Evolutionary conservation across 2,113 vertebrate genomes (phyloP), one percentile per base, ranked within the genome.

Genomic region (Aix galericulata): DNA sequence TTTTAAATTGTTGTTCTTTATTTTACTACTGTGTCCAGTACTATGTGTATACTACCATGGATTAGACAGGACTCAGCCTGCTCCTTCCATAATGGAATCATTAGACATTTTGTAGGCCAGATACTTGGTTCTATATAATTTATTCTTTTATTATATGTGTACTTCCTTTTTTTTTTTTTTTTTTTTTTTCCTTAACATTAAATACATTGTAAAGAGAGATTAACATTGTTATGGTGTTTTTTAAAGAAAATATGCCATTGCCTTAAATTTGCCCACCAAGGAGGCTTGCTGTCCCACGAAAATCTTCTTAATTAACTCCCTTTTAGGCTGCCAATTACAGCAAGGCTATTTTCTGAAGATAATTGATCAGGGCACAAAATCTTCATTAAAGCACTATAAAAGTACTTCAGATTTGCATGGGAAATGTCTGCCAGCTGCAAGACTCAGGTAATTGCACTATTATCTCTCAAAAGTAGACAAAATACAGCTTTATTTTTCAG

Each of bases 331-430:
- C 74, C 86, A 91, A 69, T 92, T 94, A 55, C 44, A 58, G 50
- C 69, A 2, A 0, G 7, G 60, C 23, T 89, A 13, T 94, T 91
- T 94, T 86, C 86, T 82, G 58, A 63, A 90, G 29, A 86, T 83
- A 93, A 95, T 53, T 90, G 77, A 84, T 81, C 68, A 55, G n/a
- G 64, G 56, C 50, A 88, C 86, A 82, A 68, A 91, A 86, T 93
- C 90, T 95, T 95, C 73, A 68, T 88, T 94, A 95, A 95, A 89
- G 66, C 23, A 17, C 44, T 16, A 1, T 66, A 73, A 89, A 53
- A 80, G 80, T 50, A 74, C 85, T 90, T 82, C 73, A 94, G 8
- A 94, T 95, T 93, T 95, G 73, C 88, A 92, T 91, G 85, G 89
- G 80, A 94, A 93, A 83, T 60, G 60, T 52, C 88, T 88, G 64